Percentiles rank a stretch among this genome's conserved stretches.
Conservation (phyloP, 2,113 vertebrate genomes). For the Natator depressus region DNA sequence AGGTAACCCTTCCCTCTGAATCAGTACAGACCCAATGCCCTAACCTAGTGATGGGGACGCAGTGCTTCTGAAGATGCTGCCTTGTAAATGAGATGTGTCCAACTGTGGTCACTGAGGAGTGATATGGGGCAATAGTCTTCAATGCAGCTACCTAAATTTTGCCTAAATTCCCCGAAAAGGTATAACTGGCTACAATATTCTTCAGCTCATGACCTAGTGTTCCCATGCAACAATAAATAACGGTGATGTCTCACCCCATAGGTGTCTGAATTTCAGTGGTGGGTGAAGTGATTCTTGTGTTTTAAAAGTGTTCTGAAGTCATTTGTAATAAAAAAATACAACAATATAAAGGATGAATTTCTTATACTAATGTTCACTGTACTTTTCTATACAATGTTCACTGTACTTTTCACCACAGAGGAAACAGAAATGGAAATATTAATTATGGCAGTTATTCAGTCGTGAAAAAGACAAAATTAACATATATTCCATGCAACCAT, state of each 20-base stretch:
- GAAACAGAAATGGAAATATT: background rate
- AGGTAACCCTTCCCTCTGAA: background rate
- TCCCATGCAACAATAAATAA: background rate
- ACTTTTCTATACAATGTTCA: background rate
- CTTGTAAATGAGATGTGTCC: background rate
- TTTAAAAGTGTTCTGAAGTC: background rate
- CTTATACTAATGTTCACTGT: background rate
- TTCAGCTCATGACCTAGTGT: background rate
- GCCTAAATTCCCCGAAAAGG: background rate
- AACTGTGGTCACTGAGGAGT: background rate
- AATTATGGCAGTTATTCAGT: background rate
- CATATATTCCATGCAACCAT: background rate
- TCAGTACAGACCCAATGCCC: background rate
- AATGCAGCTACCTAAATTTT: background rate
- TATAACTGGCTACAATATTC: background rate
- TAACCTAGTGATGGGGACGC: background rate
- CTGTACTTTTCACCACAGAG: background rate
- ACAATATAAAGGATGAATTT: background rate
- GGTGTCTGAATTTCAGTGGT: background rate
- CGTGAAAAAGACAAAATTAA: background rate
- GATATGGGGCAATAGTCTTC: background rate
- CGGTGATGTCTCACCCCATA: background rate
- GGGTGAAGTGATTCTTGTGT: background rate
- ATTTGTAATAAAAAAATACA: background rate
- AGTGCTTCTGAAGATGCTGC: background rate